Conservation (phyloP, 1,140 invertebrate genomes). For the Phymorhynchus buccinoides region DNA sequence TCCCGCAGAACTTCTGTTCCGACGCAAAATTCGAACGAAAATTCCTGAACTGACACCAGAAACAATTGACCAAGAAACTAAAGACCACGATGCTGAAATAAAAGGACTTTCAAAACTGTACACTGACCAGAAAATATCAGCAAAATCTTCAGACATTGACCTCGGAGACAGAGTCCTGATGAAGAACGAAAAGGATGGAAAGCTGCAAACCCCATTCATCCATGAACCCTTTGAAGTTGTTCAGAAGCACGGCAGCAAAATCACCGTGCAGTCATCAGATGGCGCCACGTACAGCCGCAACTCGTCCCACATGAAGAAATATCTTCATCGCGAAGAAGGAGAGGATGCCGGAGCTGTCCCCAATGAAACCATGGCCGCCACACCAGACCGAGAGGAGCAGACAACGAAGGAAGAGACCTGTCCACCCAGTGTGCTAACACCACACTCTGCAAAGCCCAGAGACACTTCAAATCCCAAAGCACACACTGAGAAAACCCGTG, state of each 20-base stretch:
- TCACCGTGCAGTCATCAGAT: constrained; percentile 1
- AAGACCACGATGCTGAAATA: constrained; percentile 44
- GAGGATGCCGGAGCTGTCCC: background rate
- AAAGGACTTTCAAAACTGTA: constrained; percentile 47
- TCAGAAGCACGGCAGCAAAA: constrained; percentile 12
- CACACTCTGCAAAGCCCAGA: background rate
- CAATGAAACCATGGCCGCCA: background rate
- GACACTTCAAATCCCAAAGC: too few relatives aligned
- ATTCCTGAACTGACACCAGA: constrained; percentile 37
- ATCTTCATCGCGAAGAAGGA: constrained; percentile 5
- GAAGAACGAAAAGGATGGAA: constrained; percentile 9
- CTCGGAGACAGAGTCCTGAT: constrained; percentile 41
- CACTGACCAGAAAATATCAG: constrained; percentile 32
- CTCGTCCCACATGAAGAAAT: constrained; percentile 19
- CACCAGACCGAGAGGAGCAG: background rate
- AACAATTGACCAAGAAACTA: constrained; percentile 6
- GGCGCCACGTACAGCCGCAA: constrained; percentile 14
- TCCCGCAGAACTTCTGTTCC: constrained; percentile 47
- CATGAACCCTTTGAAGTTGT: constrained; percentile 14
- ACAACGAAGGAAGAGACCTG: background rate
- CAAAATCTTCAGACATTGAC: constrained; percentile 26
- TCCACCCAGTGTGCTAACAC: background rate
- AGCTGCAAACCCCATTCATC: constrained; percentile 26
- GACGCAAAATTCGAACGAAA: constrained; percentile 47
- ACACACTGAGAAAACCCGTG: too few relatives aligned